Evolutionary conservation across 2,797 vertebrate species (phyloP).

Genomic region (Astyanax mexicanus): DNA sequence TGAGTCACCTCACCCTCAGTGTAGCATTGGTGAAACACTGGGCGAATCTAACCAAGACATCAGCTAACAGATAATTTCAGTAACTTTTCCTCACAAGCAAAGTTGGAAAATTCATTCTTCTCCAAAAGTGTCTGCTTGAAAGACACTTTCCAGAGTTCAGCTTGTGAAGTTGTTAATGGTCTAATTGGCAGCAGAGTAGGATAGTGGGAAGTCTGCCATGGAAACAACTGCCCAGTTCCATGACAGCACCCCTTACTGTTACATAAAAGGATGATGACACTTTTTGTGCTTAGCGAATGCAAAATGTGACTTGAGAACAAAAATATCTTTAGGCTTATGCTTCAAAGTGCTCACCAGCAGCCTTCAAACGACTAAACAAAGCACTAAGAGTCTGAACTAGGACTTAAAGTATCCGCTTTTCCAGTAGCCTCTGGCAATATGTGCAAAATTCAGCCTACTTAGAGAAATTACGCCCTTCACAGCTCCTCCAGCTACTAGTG

Average conservation of each 20-base stretch:
- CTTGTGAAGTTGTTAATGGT: slow-evolving; percentile 39
- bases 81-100: slow-evolving; percentile 3
- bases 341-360: not conserved
- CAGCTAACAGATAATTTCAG: not conserved
- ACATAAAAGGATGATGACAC: slow-evolving; percentile 4
- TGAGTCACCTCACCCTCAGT: too few species aligned
- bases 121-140: slow-evolving; percentile 12
- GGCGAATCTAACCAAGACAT: not conserved
- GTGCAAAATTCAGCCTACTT: not conserved
- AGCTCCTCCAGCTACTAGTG: not conserved
- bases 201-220: slow-evolving; percentile 34
- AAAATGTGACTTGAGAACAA: not conserved
- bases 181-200: slow-evolving; percentile 29
- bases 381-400: not conserved
- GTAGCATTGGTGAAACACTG: not conserved
- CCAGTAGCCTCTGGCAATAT: not conserved
- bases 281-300: not conserved
- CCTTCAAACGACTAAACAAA: slow-evolving; percentile 1
- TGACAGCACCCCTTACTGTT: slow-evolving; percentile 15
- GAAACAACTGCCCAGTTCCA: slow-evolving; percentile 31
- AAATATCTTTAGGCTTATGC: not conserved
- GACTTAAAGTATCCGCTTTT: not conserved
- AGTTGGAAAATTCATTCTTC: slow-evolving; percentile 27
- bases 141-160: slow-evolving; percentile 45
- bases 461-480: not conserved